phyloP scores from a whole-genome alignment of 2,888 invertebrate species.

The Drosophila paramelanica region DNA sequence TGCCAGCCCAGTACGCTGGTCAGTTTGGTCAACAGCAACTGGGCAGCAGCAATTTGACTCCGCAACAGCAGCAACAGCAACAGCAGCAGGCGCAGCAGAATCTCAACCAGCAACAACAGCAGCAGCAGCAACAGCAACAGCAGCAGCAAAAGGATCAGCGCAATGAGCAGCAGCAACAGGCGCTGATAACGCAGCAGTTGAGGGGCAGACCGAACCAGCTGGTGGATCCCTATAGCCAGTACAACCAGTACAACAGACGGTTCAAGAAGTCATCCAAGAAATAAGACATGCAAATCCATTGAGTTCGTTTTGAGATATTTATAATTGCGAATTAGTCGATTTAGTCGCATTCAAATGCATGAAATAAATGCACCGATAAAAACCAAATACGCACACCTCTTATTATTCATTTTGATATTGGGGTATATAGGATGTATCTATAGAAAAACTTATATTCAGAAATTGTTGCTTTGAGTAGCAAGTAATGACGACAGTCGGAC shows the following conservation, averaged over 20 bases:
- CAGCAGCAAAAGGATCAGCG: slow-evolving; percentile 76
- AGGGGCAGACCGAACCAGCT: slow-evolving; percentile 83
- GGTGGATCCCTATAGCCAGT: slow-evolving; percentile 80
- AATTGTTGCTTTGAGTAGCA: too few relatives aligned
- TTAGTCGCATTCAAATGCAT: slow-evolving; percentile 77
- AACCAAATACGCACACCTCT: slow-evolving; percentile 9
- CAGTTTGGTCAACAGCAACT: slow-evolving; percentile 68
- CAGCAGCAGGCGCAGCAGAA: slow-evolving; percentile 63
- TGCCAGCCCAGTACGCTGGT: slow-evolving; percentile 61
- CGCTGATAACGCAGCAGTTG: slow-evolving; percentile 81
- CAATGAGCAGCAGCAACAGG: slow-evolving; percentile 75
- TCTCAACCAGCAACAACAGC: slow-evolving; percentile 61
- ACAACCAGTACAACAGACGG: slow-evolving; percentile 83
- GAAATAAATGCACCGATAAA: slow-evolving; percentile 81
- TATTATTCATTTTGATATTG: not conserved
- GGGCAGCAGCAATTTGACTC: slow-evolving; percentile 51
- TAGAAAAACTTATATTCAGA: too few relatives aligned
- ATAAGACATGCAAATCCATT: slow-evolving; percentile 7
- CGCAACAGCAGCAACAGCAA: slow-evolving; percentile 57
- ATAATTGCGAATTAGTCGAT: slow-evolving; percentile 56
- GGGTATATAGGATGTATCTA: not conserved
- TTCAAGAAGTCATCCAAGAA: slow-evolving; percentile 81
- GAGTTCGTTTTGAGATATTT: slow-evolving; percentile 14
- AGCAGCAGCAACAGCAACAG: slow-evolving; percentile 67
- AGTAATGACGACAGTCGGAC: too few relatives aligned